Conservation (phyloP, 2,888 invertebrate genomes). For the Metalampra italica region DNA sequence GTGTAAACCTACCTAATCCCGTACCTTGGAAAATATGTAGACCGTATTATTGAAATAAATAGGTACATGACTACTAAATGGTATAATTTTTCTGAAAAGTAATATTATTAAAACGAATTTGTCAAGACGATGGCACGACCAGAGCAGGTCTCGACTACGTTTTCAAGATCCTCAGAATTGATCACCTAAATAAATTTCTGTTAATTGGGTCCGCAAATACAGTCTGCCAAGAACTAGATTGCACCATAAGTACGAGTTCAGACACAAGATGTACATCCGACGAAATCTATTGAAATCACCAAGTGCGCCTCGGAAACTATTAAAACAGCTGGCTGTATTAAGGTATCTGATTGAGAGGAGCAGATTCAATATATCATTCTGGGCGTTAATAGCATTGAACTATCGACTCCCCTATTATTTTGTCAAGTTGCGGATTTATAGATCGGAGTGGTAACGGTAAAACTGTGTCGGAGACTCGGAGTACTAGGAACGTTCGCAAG, state of each 20-base stretch:
- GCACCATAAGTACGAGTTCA: not conserved
- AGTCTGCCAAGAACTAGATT: not conserved
- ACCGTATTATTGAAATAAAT: no score
- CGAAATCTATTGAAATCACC: not conserved
- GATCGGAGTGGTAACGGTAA: constrained; percentile 65
- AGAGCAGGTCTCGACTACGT: no score
- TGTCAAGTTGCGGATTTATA: constrained; percentile 75
- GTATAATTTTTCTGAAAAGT: no score
- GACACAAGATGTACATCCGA: not conserved
- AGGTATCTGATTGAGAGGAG: constrained; percentile 75
- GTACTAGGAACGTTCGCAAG: constrained; percentile 33
- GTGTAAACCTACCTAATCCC: no score
- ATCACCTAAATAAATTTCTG: no score
- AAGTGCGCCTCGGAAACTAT: constrained; percentile 31
- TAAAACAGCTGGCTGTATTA: constrained; percentile 56
- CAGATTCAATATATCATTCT: constrained; percentile 71
- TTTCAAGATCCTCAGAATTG: no score
- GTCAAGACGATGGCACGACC: no score
- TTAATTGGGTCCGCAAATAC: not conserved
- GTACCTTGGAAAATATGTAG: no score
- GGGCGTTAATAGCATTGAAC: constrained; percentile 73
- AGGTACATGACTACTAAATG: no score
- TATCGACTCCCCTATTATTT: constrained; percentile 74
- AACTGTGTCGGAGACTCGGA: constrained; percentile 36
- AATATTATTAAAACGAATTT: no score